Evolutionary conservation across 2,888 invertebrate species (phyloP).

Genomic region (Deroplatys truncata): DNA sequence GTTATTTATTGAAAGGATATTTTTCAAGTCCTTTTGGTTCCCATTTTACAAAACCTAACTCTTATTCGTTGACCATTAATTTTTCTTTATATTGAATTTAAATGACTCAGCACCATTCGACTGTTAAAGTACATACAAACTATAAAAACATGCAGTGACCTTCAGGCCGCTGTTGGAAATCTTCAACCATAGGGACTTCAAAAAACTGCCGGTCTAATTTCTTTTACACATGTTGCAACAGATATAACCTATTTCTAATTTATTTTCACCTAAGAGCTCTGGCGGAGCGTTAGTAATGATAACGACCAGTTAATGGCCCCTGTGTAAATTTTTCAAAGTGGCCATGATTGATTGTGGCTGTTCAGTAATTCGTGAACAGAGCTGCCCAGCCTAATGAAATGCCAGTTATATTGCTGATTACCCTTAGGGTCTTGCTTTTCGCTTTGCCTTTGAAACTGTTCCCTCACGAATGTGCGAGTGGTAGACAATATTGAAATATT

Average conservation of each 20-base stretch:
- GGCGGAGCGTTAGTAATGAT: not conserved
- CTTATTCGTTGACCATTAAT: too few species aligned
- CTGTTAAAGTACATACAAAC: not conserved
- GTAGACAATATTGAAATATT: not conserved
- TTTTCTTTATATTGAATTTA: not conserved
- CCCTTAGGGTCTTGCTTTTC: not conserved
- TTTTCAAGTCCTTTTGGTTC: too few species aligned
- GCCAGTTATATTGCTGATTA: not conserved
- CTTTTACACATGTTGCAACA: not conserved
- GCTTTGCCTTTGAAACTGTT: not conserved
- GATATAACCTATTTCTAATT: not conserved
- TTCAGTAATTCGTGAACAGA: not conserved
- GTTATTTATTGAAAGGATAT: too few species aligned
- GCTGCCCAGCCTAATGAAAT: not conserved
- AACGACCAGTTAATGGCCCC: not conserved
- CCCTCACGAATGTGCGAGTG: not conserved
- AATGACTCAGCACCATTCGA: not conserved
- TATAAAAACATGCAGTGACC: not conserved
- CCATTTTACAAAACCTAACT: too few species aligned
- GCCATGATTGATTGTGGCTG: not conserved
- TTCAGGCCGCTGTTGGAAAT: not conserved
- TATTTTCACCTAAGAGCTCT: not conserved
- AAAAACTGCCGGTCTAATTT: not conserved
- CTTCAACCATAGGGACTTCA: not conserved
- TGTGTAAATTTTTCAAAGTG: not conserved